Conservation (phyloP, 2,888 invertebrate genomes). For the Chirona hameri region DNA sequence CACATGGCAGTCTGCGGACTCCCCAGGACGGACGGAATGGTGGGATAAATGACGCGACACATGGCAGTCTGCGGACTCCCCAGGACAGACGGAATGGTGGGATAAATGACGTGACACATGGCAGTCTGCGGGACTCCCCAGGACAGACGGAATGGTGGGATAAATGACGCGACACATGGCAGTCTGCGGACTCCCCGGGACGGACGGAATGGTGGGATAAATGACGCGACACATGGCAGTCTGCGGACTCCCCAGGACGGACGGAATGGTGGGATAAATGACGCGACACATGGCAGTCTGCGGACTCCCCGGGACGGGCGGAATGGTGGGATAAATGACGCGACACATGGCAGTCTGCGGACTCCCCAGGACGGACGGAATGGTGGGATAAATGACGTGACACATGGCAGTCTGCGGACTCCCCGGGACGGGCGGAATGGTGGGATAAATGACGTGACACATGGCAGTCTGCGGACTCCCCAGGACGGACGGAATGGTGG, state of each 20-base stretch:
- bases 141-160: not conserved
- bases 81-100: not conserved
- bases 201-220: not conserved
- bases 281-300: not conserved
- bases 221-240: too few relatives aligned
- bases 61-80: not conserved
- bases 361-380: not conserved
- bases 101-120: not conserved
- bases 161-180: not conserved
- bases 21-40: not conserved
- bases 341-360: not conserved
- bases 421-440: not conserved
- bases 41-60: not conserved
- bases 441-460: not conserved
- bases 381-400: not conserved
- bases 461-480: not conserved
- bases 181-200: not conserved
- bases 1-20: not conserved
- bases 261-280: not conserved
- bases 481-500: not conserved
- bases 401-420: not conserved
- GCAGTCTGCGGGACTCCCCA: not conserved
- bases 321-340: not conserved
- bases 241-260: not conserved
- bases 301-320: not conserved